Evolutionary conservation across 2,888 invertebrate species (phyloP).

Genomic region (Hololepta plana): DNA sequence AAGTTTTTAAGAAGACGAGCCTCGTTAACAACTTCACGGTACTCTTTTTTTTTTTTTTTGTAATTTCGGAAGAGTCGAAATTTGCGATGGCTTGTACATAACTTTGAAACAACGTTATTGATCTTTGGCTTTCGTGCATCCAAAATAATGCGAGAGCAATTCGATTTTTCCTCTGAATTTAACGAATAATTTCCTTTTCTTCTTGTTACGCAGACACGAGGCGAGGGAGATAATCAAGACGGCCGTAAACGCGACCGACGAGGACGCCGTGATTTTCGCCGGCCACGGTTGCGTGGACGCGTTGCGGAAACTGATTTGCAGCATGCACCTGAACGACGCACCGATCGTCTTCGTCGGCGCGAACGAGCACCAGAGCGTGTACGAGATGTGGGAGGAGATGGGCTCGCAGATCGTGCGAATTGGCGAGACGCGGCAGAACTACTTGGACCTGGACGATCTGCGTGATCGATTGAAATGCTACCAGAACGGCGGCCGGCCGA

Average conservation of each 20-base stretch:
- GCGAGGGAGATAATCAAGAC: slow-evolving; percentile 61
- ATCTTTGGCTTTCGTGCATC: no score
- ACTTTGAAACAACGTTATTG: no score
- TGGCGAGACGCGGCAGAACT: slow-evolving; percentile 60
- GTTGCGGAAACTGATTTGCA: slow-evolving; percentile 55
- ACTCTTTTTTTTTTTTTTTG: no score
- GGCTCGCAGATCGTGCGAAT: slow-evolving; percentile 65
- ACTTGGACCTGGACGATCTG: slow-evolving; percentile 58
- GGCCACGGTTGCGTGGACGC: slow-evolving; percentile 61
- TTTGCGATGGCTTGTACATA: no score
- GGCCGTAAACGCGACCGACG: slow-evolving; percentile 61
- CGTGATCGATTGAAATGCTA: slow-evolving; percentile 49
- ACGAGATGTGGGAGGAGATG: slow-evolving; percentile 68
- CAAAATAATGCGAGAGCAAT: no score
- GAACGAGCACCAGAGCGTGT: slow-evolving; percentile 55
- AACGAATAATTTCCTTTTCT: no score
- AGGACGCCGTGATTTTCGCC: slow-evolving; percentile 60
- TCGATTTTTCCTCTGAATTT: no score
- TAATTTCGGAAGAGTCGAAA: no score
- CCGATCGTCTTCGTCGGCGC: slow-evolving; percentile 65
- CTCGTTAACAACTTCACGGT: no score
- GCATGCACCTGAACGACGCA: slow-evolving; percentile 41
- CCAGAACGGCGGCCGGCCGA: slow-evolving; percentile 38
- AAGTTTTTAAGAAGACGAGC: no score
- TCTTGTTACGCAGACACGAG: slow-evolving; percentile 44